A percentile compares a stretch with the other conserved stretches of the same genome.
Evolutionary conservation across 2,113 vertebrate species (phyloP).

Genomic region (Sylvilagus bachmani): DNA sequence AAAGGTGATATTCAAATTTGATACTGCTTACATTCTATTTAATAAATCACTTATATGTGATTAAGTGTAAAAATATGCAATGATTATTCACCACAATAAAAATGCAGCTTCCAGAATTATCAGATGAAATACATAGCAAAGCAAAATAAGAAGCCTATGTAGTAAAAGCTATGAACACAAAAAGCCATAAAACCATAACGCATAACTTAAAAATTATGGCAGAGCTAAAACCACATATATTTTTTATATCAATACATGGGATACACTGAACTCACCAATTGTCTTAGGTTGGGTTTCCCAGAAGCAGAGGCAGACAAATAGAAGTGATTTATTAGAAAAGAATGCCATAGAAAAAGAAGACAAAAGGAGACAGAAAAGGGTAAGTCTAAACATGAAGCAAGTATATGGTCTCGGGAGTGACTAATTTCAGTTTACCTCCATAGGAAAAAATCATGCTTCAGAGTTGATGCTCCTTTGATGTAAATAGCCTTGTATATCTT

Average conservation of each 20-base stretch:
- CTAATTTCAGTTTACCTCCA: not conserved
- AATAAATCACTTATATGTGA: not conserved
- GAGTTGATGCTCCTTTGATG: not conserved
- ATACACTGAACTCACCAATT: not conserved
- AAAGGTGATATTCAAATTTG: not conserved
- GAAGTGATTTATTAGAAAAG: not conserved
- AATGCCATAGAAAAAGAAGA: not conserved
- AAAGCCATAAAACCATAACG: not conserved
- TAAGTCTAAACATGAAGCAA: conserved; percentile 16
- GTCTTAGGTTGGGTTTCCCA: not conserved
- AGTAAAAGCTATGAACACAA: not conserved
- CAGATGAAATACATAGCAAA: not conserved
- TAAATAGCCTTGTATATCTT: not conserved
- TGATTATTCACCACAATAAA: not conserved
- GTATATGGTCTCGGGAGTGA: not conserved
- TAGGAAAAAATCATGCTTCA: not conserved
- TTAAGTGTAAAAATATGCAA: not conserved
- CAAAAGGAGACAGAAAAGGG: not conserved
- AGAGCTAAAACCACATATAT: not conserved
- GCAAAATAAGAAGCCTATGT: not conserved
- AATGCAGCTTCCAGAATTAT: not conserved
- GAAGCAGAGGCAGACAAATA: not conserved
- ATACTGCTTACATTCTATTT: not conserved
- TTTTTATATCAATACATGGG: not conserved
- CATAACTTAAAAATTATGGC: not conserved